Conservation (phyloP, 2,113 vertebrate genomes). For the Theropithecus gelada region DNA sequence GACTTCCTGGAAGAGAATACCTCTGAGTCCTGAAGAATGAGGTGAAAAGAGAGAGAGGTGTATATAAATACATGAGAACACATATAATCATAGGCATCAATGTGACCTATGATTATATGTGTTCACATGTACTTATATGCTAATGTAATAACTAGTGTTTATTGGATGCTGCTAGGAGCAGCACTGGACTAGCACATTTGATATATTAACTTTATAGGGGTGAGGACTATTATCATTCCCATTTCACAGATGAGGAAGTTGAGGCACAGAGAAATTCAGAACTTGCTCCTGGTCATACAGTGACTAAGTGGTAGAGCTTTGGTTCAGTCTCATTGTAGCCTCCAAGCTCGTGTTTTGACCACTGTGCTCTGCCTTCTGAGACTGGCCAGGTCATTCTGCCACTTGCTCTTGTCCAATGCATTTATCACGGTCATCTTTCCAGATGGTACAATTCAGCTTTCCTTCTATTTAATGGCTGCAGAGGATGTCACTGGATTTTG, state of each 20-base stretch:
- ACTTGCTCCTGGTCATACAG: background rate
- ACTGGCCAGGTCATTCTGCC: background rate
- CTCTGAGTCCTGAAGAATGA: background rate
- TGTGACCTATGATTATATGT: too few relatives aligned
- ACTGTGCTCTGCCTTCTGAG: background rate
- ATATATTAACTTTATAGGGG: rapidly evolving
- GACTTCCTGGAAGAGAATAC: conserved; percentile 4
- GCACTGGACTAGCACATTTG: background rate
- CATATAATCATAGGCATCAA: background rate
- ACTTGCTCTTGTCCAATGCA: background rate
- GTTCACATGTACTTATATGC: too few relatives aligned
- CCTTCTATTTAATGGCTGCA: background rate
- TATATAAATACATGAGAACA: background rate
- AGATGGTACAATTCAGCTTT: too few relatives aligned
- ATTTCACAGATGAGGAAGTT: background rate
- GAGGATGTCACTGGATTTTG: background rate
- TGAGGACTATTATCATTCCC: background rate
- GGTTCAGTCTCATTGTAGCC: background rate
- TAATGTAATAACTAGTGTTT: background rate
- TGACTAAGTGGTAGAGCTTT: background rate
- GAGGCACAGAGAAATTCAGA: background rate
- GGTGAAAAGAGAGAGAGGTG: background rate
- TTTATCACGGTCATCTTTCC: background rate
- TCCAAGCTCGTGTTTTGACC: background rate
- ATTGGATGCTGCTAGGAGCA: background rate